phyloP scores from a whole-genome alignment of 2,888 invertebrate species.

The Andrena bucephala region DNA sequence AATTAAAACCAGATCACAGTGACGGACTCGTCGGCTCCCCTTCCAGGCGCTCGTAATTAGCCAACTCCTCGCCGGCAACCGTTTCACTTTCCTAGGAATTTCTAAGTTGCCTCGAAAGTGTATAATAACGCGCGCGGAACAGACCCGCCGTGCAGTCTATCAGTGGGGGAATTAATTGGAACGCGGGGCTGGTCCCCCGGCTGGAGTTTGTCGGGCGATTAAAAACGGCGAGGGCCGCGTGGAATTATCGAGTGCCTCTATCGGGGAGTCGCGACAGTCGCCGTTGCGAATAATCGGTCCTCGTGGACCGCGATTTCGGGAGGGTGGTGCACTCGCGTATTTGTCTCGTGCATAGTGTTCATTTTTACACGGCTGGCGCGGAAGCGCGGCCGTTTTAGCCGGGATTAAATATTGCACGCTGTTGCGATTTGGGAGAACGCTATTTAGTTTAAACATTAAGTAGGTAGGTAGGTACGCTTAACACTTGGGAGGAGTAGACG shows the following conservation, averaged over 20 bases:
- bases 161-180: slow-evolving; percentile 18
- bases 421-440: no score
- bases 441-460: no score
- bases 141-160: slow-evolving; percentile 1
- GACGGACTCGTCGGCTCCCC: not conserved
- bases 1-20: slow-evolving; percentile 22
- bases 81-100: no score
- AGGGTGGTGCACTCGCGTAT: no score
- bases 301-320: no score
- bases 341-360: no score
- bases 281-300: slow-evolving; percentile 20
- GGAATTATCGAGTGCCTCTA: slow-evolving; percentile 32
- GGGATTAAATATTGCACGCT: no score
- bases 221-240: slow-evolving; percentile 10
- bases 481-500: no score
- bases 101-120: not conserved
- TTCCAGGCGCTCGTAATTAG: not conserved
- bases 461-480: no score
- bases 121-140: not conserved
- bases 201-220: slow-evolving; percentile 31
- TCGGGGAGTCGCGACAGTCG: slow-evolving; percentile 30
- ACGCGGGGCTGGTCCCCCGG: not conserved
- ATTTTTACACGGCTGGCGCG: no score
- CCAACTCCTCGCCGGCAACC: slow-evolving; percentile 11
- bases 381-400: no score